Evolutionary conservation across 2,888 invertebrate genomes (phyloP).

Genomic region (Hofmannophila pseudospretella): DNA sequence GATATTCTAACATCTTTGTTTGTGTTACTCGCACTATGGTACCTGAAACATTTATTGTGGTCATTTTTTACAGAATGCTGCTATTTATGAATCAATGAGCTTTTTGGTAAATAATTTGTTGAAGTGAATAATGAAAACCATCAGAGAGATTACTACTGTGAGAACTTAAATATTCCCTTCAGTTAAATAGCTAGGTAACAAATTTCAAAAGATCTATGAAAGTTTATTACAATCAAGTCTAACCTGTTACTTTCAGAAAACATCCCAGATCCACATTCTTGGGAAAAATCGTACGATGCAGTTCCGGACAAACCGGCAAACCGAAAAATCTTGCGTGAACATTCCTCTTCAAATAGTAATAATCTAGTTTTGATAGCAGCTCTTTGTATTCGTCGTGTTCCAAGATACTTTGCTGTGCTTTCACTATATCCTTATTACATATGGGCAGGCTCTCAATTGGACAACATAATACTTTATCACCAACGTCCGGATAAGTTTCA

Average conservation of each 20-base stretch:
- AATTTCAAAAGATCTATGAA: no score
- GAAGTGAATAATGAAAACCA: no score
- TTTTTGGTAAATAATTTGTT: no score
- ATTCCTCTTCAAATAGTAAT: constrained; percentile 77
- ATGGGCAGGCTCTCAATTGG: constrained; percentile 80
- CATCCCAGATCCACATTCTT: constrained; percentile 83
- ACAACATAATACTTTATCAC: constrained; percentile 81
- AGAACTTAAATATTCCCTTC: no score
- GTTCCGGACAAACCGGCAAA: constrained; percentile 83
- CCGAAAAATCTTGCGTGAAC: constrained; percentile 82
- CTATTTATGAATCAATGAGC: no score
- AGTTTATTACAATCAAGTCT: no score
- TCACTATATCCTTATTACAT: constrained; percentile 80
- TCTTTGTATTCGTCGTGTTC: constrained; percentile 53
- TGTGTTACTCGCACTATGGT: constrained; percentile 87
- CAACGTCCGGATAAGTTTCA: constrained; percentile 82
- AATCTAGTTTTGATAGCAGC: constrained; percentile 37
- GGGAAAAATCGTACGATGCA: constrained; percentile 82
- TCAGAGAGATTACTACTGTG: no score
- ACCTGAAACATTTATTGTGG: constrained; percentile 61
- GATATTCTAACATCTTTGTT: constrained; percentile 86
- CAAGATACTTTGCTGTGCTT: constrained; percentile 78
- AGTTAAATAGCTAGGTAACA: no score
- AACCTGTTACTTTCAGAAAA: constrained; percentile 85
- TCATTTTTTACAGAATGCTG: not conserved